These are phyloP conservation scores for Cantharis lateralis DNA, from an alignment of 2,888 invertebrate genomes.

Conservation along the genomic window DNA sequence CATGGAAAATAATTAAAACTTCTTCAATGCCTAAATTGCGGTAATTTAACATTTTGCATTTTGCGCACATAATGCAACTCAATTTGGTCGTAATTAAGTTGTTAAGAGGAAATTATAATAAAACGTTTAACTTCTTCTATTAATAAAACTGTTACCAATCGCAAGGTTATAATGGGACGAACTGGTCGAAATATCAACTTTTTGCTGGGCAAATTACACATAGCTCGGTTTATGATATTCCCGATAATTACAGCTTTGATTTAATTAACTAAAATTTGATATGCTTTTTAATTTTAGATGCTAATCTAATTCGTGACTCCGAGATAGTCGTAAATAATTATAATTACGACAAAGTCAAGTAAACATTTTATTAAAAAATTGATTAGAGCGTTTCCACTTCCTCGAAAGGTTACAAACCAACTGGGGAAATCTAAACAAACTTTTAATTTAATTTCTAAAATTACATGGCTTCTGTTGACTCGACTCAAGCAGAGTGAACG, in stretches of 20 bases:
- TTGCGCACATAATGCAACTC: background rate
- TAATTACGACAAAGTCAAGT: background rate
- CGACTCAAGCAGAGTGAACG: too few species aligned
- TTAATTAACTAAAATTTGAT: slow-evolving; percentile 1
- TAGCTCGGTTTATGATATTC: background rate
- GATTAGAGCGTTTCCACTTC: background rate
- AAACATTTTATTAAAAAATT: background rate
- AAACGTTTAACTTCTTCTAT: background rate
- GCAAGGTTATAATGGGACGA: background rate
- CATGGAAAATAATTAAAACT: background rate
- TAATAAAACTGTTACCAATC: background rate
- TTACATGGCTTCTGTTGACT: too few species aligned
- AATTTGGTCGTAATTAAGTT: slow-evolving; percentile 8
- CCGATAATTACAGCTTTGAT: background rate
- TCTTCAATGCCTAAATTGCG: background rate
- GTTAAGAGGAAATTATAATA: background rate
- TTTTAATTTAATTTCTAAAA: background rate
- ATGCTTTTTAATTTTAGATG: background rate
- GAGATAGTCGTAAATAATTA: background rate
- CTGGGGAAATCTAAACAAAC: too few species aligned
- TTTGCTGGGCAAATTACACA: background rate
- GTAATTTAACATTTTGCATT: slow-evolving; percentile 3
- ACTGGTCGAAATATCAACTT: background rate
- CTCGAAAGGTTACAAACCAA: background rate
- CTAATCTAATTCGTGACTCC: background rate